phyloP scores from a whole-genome alignment of 2,888 invertebrate species.

The Cephonodes hylas region DNA sequence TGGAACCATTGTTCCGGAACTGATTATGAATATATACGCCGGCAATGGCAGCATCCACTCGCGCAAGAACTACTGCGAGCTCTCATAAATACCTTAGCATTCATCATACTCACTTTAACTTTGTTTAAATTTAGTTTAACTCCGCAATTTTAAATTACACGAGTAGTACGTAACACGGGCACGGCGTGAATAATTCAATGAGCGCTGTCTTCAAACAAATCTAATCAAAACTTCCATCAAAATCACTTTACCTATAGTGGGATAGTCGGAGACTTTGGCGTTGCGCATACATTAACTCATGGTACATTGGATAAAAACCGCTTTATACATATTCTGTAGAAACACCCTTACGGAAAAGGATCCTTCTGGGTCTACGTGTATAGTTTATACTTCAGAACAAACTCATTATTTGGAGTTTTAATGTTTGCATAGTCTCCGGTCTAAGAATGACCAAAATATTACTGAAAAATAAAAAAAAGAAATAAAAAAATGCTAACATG shows the following conservation, averaged over 20 bases:
- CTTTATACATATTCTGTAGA: not conserved
- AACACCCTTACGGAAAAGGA: not conserved
- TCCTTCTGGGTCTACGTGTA: no score
- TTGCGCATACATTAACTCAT: not conserved
- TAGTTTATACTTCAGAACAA: no score
- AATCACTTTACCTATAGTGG: constrained; percentile 18
- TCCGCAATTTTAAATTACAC: constrained; percentile 52
- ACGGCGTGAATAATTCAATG: constrained; percentile 61
- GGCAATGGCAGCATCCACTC: not conserved
- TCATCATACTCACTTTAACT: constrained; percentile 46
- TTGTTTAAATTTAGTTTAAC: constrained; percentile 37
- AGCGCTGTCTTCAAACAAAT: constrained; percentile 52
- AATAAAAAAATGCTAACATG: no score
- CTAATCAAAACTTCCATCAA: constrained; percentile 56
- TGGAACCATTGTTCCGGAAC: constrained; percentile 25
- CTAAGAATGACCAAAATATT: no score
- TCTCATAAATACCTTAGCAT: constrained; percentile 45
- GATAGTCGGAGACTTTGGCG: not conserved
- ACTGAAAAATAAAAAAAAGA: no score
- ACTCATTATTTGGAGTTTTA: no score
- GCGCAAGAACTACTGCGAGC: constrained; percentile 11
- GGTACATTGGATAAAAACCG: not conserved
- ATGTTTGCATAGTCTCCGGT: no score
- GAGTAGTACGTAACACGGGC: constrained; percentile 33
- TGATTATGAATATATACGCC: constrained; percentile 15